Conservation (phyloP, 2,113 vertebrate species). For the Fukomys damarensis region DNA sequence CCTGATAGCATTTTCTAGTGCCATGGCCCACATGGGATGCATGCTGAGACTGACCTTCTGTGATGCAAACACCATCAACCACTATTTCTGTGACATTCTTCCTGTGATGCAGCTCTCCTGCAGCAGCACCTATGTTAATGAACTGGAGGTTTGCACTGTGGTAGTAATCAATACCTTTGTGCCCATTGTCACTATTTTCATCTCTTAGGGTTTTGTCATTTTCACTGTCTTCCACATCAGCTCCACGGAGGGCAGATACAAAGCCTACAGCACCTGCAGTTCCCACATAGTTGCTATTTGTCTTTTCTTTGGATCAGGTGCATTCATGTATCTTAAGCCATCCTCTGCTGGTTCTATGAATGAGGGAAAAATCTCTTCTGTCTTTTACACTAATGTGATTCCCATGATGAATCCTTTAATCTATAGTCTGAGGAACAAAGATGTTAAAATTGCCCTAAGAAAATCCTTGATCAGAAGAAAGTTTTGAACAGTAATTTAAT, state of each 20-base stretch:
- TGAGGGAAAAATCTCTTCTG: slow-evolving; percentile 30
- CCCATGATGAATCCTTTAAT: slow-evolving; percentile 61
- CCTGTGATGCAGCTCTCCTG: slow-evolving; percentile 43
- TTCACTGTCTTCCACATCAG: neutral
- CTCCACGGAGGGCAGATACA: neutral
- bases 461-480: neutral
- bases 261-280: neutral
- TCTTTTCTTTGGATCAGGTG: neutral
- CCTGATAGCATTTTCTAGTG: neutral
- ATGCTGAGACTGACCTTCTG: neutral
- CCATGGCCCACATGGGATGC: neutral
- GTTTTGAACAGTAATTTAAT: neutral
- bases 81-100: neutral
- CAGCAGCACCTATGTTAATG: slow-evolving; percentile 4
- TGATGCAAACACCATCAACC: neutral
- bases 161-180: neutral
- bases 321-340: neutral
- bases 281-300: neutral
- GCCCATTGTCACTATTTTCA: neutral
- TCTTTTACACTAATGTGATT: slow-evolving; percentile 41
- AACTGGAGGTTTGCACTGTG: neutral
- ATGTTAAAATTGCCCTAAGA: neutral
- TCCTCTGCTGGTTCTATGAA: neutral
- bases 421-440: slow-evolving; percentile 2
- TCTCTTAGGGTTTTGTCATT: neutral